phyloP scores from a whole-genome alignment of 1,140 invertebrate genomes.

The Macrobrachium nipponense region DNA sequence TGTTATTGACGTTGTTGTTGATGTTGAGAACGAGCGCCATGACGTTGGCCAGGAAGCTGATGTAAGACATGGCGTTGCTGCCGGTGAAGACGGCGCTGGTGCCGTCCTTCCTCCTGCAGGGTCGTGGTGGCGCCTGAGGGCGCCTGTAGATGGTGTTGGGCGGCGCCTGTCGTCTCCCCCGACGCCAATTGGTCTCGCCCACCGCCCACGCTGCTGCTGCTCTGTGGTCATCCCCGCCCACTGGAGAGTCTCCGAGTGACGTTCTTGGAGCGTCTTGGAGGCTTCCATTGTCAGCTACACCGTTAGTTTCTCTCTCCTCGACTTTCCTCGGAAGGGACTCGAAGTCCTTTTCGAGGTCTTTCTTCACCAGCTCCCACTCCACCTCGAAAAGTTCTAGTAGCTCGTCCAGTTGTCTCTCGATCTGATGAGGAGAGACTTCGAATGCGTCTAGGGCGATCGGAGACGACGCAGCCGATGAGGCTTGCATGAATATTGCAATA shows the following conservation, averaged over 20 bases:
- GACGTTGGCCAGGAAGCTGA: slow-evolving; percentile 44
- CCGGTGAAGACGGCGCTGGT: slow-evolving; percentile 21
- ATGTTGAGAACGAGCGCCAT: slow-evolving; percentile 52
- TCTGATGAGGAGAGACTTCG: not conserved
- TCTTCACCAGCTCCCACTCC: not conserved
- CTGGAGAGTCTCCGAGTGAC: no score
- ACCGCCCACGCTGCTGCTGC: no score
- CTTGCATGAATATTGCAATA: no score
- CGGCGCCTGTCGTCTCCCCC: not conserved
- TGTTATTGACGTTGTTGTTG: slow-evolving; percentile 56
- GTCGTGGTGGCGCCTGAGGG: not conserved
- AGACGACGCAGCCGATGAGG: no score
- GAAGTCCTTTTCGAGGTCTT: no score
- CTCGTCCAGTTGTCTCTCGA: not conserved
- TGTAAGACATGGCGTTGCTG: slow-evolving; percentile 47
- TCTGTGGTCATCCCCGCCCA: no score
- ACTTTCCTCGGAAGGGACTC: no score
- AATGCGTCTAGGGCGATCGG: not conserved
- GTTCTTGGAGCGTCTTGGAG: no score
- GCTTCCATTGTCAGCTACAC: no score
- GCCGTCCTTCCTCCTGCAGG: slow-evolving; percentile 1
- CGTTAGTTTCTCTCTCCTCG: no score
- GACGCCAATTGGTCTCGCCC: not conserved
- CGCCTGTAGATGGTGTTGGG: slow-evolving; percentile 23
- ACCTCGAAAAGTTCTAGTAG: not conserved